phyloP scores from a whole-genome alignment of 2,113 vertebrate genomes.

The Chloropsis cyanopogon region DNA sequence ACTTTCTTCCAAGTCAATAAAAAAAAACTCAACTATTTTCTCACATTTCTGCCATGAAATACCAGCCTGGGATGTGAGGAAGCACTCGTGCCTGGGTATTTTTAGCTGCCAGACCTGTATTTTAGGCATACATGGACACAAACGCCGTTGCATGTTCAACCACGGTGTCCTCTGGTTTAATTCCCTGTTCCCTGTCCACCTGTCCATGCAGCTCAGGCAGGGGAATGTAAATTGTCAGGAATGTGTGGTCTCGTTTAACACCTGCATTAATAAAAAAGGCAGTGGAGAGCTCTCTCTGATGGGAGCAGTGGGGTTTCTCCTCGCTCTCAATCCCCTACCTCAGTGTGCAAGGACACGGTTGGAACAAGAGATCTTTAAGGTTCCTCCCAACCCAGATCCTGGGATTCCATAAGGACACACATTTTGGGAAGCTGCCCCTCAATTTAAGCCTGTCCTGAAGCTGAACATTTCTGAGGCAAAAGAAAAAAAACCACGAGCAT shows the following conservation, averaged over 20 bases:
- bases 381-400: rapidly evolving
- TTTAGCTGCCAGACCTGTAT: not conserved
- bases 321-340: not conserved
- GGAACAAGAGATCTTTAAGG: rapidly evolving
- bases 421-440: not conserved
- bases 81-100: not conserved
- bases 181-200: conserved; percentile 17
- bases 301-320: not conserved
- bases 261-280: not conserved
- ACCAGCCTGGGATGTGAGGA: not conserved
- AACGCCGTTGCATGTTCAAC: not conserved
- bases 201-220: not conserved
- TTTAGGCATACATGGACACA: not conserved
- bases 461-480: not conserved
- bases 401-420: rapidly evolving
- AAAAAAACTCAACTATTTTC: not conserved
- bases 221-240: not conserved
- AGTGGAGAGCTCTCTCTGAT: not conserved
- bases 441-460: not conserved
- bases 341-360: not conserved
- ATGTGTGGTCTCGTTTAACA: not conserved
- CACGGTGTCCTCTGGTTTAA: not conserved
- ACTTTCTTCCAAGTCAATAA: not conserved
- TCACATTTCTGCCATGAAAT: not conserved
- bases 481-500: not conserved